A percentile compares a stretch with the other conserved stretches of the same genome.
Conservation (phyloP, 2,113 vertebrate species). For the Todiramphus chloris region DNA sequence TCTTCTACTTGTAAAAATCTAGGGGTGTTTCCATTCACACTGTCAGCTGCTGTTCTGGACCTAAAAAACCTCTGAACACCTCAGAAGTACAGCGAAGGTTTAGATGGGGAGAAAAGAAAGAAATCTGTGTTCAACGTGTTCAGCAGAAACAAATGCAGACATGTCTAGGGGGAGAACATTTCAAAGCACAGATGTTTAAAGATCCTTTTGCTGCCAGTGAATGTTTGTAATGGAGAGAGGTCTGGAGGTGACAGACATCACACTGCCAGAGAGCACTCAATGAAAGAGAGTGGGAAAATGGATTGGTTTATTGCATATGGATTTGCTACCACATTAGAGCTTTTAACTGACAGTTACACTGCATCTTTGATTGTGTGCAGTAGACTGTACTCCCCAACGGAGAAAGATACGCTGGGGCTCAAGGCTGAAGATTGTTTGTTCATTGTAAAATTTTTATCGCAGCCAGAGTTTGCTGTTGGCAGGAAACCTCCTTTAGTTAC, state of each 20-base stretch:
- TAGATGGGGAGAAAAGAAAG: not conserved
- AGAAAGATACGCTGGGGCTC: not conserved
- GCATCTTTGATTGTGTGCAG: accelerated
- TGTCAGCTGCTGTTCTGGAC: not conserved
- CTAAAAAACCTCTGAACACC: not conserved
- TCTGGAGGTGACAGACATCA: not conserved
- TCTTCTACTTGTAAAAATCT: not conserved
- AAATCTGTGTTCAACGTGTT: not conserved
- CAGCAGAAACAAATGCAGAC: not conserved
- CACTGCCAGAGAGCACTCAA: not conserved
- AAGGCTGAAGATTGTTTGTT: not conserved
- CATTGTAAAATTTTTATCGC: not conserved
- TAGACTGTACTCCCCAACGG: not conserved
- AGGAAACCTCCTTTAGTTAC: not conserved
- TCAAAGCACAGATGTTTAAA: not conserved
- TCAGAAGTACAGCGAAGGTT: not conserved
- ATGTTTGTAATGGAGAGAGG: not conserved
- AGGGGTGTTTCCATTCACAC: not conserved
- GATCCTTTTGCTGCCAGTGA: not conserved
- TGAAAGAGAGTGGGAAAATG: not conserved
- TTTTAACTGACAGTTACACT: not conserved
- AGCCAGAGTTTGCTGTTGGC: not conserved
- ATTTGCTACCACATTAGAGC: not conserved
- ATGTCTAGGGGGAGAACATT: not conserved
- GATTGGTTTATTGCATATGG: not conserved